These are phyloP conservation scores for Corapipo altera DNA, from an alignment of 2,113 vertebrate species.

Conservation along the genomic window DNA sequence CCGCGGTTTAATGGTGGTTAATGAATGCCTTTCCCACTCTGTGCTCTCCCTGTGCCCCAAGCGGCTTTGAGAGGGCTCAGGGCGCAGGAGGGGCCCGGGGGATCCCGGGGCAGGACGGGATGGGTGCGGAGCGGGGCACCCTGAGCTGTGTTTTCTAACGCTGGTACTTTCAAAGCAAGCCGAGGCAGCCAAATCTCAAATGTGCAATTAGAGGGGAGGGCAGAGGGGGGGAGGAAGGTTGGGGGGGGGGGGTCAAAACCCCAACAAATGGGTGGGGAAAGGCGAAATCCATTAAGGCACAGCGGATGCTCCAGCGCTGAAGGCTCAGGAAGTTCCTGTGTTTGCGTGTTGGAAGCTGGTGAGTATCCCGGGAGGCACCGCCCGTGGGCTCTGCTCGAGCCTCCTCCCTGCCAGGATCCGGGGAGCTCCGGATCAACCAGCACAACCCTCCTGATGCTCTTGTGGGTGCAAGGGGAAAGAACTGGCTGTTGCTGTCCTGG, in stretches of 20 bases:
- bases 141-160: fast-evolving
- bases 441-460: neutral
- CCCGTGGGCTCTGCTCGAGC: neutral
- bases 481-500: neutral
- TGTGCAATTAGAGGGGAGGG: fast-evolving
- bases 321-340: neutral
- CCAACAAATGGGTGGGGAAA: neutral
- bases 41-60: fast-evolving
- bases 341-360: fast-evolving
- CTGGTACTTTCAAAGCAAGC: neutral
- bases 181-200: neutral
- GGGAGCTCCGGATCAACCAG: neutral
- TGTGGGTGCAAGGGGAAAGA: neutral
- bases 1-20: neutral
- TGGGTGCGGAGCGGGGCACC: neutral
- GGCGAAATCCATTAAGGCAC: neutral
- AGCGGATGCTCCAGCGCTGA: neutral
- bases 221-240: fast-evolving
- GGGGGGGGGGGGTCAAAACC: neutral
- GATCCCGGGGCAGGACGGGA: neutral
- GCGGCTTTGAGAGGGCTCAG: neutral
- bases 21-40: neutral
- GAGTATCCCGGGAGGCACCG: neutral
- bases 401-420: neutral
- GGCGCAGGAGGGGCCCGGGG: neutral